phyloP scores from a whole-genome alignment of 2,113 vertebrate species.

The Phalacrocorax carbo region DNA sequence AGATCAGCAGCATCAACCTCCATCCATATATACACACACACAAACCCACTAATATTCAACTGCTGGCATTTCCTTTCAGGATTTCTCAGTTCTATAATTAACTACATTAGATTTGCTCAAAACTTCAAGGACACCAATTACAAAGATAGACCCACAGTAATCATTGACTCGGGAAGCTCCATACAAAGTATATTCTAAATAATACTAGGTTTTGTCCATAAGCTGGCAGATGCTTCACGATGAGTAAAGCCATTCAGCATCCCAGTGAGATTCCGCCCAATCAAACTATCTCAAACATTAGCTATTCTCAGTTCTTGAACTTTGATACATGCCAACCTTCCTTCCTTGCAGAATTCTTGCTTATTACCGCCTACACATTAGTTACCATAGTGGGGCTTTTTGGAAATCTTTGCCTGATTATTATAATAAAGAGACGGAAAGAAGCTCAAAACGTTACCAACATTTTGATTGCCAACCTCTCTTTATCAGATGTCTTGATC shows the following conservation, averaged over 20 bases:
- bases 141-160: background rate
- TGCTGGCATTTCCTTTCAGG: background rate
- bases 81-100: background rate
- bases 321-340: slow-evolving; percentile 67
- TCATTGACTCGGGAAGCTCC: background rate
- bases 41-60: background rate
- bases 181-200: background rate
- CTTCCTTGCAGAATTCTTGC: slow-evolving; percentile 56
- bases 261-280: slow-evolving; percentile 37
- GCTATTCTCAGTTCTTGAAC: slow-evolving; percentile 55
- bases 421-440: slow-evolving; percentile 72
- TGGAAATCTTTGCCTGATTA: slow-evolving; percentile 76
- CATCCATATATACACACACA: background rate
- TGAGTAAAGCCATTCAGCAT: slow-evolving; percentile 34
- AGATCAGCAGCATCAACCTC: background rate
- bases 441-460: slow-evolving; percentile 75
- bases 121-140: background rate
- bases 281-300: slow-evolving; percentile 39
- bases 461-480: slow-evolving; percentile 75
- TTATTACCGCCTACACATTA: slow-evolving; percentile 65
- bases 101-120: background rate
- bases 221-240: slow-evolving; percentile 15
- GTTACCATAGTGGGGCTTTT: slow-evolving; percentile 71
- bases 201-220: background rate
- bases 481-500: slow-evolving; percentile 74